A percentile compares a stretch with the other conserved stretches of the same genome.
Evolutionary conservation across 2,888 invertebrate genomes (phyloP).

Genomic region (Hymenopus coronatus): DNA sequence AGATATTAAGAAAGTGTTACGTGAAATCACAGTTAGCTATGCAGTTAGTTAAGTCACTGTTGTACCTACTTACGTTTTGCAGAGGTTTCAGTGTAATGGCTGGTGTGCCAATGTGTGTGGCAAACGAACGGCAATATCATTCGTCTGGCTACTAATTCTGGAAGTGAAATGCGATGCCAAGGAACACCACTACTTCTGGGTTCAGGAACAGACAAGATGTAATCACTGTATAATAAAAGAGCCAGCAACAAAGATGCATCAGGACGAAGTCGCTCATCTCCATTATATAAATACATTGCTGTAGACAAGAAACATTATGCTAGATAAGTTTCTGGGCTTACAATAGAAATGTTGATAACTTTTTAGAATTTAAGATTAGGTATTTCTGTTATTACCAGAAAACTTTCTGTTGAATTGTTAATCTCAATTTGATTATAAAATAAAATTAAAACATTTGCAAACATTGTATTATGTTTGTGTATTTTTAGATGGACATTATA

Average conservation of each 20-base stretch:
- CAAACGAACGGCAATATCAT: slow-evolving; percentile 52
- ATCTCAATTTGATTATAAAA: no score
- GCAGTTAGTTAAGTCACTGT: neutral
- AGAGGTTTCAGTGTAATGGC: slow-evolving; percentile 45
- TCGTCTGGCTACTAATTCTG: slow-evolving; percentile 47
- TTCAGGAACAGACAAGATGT: slow-evolving; percentile 44
- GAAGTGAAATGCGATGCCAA: slow-evolving; percentile 48
- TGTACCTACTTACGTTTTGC: slow-evolving; percentile 40
- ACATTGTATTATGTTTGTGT: no score
- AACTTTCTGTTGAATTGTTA: no score
- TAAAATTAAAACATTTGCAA: no score
- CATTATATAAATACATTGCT: slow-evolving; percentile 55
- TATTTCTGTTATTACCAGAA: no score
- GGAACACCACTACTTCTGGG: slow-evolving; percentile 31
- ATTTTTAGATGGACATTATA: no score
- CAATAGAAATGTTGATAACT: no score
- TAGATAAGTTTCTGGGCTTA: no score
- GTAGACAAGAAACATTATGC: slow-evolving; percentile 35
- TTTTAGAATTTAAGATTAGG: no score
- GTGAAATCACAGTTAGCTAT: no score
- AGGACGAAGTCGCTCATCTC: slow-evolving; percentile 51
- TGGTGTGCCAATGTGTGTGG: slow-evolving; percentile 50
- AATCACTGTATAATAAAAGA: slow-evolving; percentile 51
- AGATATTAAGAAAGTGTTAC: no score
- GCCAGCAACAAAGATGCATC: slow-evolving; percentile 49